Evolutionary conservation across 2,888 invertebrate species (phyloP).

Genomic region (Sepiola atlantica): DNA sequence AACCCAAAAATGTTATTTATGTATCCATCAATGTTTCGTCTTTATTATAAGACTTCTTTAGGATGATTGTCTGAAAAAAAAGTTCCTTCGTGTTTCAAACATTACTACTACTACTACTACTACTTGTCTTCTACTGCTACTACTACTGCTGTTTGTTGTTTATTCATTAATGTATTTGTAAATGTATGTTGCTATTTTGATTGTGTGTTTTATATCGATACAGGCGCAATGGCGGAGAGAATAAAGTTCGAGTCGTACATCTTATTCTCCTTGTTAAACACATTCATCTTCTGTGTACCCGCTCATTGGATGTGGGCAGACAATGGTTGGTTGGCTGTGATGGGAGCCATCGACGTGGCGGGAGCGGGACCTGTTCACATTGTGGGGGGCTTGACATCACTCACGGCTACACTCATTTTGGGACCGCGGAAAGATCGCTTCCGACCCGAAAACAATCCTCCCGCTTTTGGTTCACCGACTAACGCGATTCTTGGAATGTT

Average conservation of each 20-base stretch:
- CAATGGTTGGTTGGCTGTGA: slow-evolving; percentile 91
- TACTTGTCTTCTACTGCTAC: too few relatives aligned
- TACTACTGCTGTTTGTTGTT: too few relatives aligned
- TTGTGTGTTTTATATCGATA: slow-evolving; percentile 44
- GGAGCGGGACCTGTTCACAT: slow-evolving; percentile 88
- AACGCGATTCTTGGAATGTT: slow-evolving; percentile 70
- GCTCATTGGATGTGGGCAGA: slow-evolving; percentile 77
- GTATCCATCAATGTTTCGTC: too few relatives aligned
- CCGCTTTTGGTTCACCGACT: slow-evolving; percentile 66
- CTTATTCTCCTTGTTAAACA: slow-evolving; percentile 90
- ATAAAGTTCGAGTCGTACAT: slow-evolving; percentile 86
- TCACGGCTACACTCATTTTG: slow-evolving; percentile 91
- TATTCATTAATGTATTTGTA: background rate
- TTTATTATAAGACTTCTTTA: too few relatives aligned
- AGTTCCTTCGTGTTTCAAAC: too few relatives aligned
- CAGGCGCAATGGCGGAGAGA: slow-evolving; percentile 94
- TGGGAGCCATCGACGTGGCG: slow-evolving; percentile 93
- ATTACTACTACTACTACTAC: too few relatives aligned
- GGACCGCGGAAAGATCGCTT: slow-evolving; percentile 81
- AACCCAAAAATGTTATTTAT: too few relatives aligned
- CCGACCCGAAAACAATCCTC: slow-evolving; percentile 49
- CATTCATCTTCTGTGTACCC: slow-evolving; percentile 91
- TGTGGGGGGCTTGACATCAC: slow-evolving; percentile 85
- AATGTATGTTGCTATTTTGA: background rate
- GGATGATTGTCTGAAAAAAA: too few relatives aligned